Evolutionary conservation across 2,888 invertebrate species (phyloP).

Genomic region (Cynaeus angustus): DNA sequence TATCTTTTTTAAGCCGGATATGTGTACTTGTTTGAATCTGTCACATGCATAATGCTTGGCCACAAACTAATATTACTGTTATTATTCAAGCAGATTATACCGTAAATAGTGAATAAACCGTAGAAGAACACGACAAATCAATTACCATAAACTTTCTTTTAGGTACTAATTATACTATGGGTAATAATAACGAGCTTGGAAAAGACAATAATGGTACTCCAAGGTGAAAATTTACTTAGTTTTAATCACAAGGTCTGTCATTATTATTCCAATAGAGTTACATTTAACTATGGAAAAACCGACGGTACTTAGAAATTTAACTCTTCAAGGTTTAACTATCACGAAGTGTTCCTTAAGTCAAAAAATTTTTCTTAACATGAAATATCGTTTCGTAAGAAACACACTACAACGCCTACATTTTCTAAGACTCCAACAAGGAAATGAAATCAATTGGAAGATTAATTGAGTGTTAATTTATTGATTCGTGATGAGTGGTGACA

Average conservation of each 20-base stretch:
- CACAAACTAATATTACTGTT: too few species aligned
- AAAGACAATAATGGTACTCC: slow-evolving; percentile 23
- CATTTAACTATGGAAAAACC: slow-evolving; percentile 23
- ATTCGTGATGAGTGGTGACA: too few species aligned
- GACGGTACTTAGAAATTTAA: slow-evolving; percentile 17
- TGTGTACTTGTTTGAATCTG: slow-evolving; percentile 6
- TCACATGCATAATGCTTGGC: neutral
- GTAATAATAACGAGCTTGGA: slow-evolving; percentile 7
- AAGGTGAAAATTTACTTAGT: slow-evolving; percentile 17
- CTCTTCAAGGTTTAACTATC: slow-evolving; percentile 5
- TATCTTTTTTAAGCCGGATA: neutral
- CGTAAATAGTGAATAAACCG: neutral
- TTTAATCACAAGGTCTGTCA: slow-evolving; percentile 28
- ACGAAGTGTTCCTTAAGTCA: too few species aligned
- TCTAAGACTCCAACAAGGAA: too few species aligned
- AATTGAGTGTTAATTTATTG: too few species aligned
- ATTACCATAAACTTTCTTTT: slow-evolving; percentile 15
- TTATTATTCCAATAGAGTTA: slow-evolving; percentile 19
- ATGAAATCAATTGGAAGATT: too few species aligned
- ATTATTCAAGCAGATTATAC: too few species aligned
- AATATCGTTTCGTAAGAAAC: too few species aligned
- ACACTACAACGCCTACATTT: too few species aligned
- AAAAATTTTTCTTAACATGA: too few species aligned
- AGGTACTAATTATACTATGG: neutral
- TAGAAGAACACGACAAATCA: neutral